Base-by-base conservation (phyloP, 2,888 invertebrate species). In the Diaprepes abbreviatus region DNA sequence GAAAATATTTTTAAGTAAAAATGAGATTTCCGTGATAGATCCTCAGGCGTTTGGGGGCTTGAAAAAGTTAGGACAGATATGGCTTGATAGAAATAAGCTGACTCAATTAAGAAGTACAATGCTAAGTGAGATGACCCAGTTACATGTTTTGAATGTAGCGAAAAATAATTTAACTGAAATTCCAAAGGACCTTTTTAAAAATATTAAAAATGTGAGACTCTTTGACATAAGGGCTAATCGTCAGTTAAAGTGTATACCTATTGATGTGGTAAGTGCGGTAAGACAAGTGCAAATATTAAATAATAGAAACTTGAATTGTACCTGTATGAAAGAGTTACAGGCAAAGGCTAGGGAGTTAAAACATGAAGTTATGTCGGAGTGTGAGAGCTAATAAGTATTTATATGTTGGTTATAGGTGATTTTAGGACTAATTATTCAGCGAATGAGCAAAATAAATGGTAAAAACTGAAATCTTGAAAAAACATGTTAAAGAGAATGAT, bases 1-100 rank as follows among this genome's bases (percentile, higher is more conserved):
- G 3, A 77, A 75, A 21, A 73, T 80, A 31, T 79, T 74, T 58
- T 66, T 80, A 12, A 80, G 79, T 57, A 78, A 77, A 58, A 80
- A 80, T 55, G 70, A 70, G 36, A 76, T 80, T 24, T 63, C 67
- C 2, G 57, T 66, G 1, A 71, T 80, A 1, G 59, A 75, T 35
- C 70, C 73, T 0, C 52, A 67, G 3, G 75, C 78, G 1, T 76
- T 80, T 16, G 24, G 64, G 9, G 76, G 74, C 1, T 14, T 80
- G 14, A 71, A 64, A 10, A 66, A 72, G 17, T 52, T 79, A 17
- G 72, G 76, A 16, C 74, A 79, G 52, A 65, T 80, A 28, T 78
- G 73, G 71, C 58, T 80, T 35, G 79, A 79, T 57, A 68, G 79
- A 28, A 80, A 80, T 60, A 67, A 74, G 7, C 31, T 80, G 3